Evolutionary conservation across 2,888 invertebrate species (phyloP), one percentile per base, ranked within the genome.

Genomic region (Leptogaster cylindrica): DNA sequence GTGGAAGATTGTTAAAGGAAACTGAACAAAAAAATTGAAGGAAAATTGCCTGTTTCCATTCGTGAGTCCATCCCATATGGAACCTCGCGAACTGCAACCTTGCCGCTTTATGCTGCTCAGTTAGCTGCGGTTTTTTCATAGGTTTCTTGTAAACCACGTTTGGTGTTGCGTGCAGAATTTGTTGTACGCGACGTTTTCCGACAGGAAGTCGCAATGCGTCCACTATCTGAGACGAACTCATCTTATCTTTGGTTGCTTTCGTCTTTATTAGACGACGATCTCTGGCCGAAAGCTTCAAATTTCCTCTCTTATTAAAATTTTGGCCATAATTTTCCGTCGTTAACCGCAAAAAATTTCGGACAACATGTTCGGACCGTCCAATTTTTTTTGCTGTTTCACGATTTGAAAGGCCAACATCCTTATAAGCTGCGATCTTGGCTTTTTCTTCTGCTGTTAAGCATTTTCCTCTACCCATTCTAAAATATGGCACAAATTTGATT

Each of bases 51-150:
- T 50, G 25, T 12, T 25, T 4, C 50, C 50, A 25, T 27, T 50
- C 50, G 6, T 25, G 7, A 14, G 27, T 50, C 50, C 50, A 50
- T 7, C n/a, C 12, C 50, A 50, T 50, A n/a, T 50, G 50, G n/a
- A 7, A 12, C 4, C 25, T 50, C 1, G 50, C 50, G 27, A 50
- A 50, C 5, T 46, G n/a, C 12, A 41, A 41, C 12, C 12, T 41
- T 7, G 31, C 31, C 12, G 12, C 4, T 41, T 2, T 8, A 20
- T 4, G 2, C 23, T 4, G 14, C 7, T 18, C n/a, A 3, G 46
- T 20, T 3, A 46, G 46, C n/a, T n/a, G 8, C 16, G 46, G 46
- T 46, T 46, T 46, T 46, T 46, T 20, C 18, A 46, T 16, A 31
- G 31, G 31, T 31, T 31, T 6, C 7, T 20, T 41, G 5, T 10